Percentiles rank a stretch among this genome's conserved stretches.
phyloP scores from a whole-genome alignment of 2,888 invertebrate species.

The Thyatira batis region DNA sequence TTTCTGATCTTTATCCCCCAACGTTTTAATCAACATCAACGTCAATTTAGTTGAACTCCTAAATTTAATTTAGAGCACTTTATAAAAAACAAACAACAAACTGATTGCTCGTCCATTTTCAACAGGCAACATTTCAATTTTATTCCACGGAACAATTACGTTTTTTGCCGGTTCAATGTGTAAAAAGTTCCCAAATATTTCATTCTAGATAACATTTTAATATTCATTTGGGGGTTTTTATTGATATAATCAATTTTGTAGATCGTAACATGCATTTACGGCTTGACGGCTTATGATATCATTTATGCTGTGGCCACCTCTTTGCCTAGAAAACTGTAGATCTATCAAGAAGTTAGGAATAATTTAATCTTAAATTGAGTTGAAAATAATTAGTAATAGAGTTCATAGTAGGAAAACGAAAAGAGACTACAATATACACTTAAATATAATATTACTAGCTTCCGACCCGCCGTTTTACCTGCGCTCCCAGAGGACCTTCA shows the following conservation, averaged over 20 bases:
- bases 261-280: no score
- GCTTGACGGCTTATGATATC: no score
- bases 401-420: no score
- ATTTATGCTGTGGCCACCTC: no score
- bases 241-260: conserved; percentile 32
- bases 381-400: no score
- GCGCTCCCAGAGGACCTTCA: no score
- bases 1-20: not conserved
- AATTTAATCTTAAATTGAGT: no score
- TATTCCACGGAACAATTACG: not conserved
- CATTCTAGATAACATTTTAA: conserved; percentile 19
- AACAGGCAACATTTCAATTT: not conserved
- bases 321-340: no score
- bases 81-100: not conserved
- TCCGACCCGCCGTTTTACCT: no score
- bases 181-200: not conserved
- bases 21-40: not conserved
- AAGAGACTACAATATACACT: no score
- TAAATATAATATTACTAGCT: no score
- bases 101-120: conserved; percentile 3
- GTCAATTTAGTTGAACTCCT: not conserved
- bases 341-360: no score
- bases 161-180: not conserved
- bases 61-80: conserved; percentile 2
- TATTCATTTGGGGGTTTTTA: conserved; percentile 40